A percentile compares a stretch with the other conserved stretches of the same genome.
These are phyloP conservation scores for Trichonephila clavata DNA, from an alignment of 1,140 invertebrate genomes.

Conservation along the genomic window DNA sequence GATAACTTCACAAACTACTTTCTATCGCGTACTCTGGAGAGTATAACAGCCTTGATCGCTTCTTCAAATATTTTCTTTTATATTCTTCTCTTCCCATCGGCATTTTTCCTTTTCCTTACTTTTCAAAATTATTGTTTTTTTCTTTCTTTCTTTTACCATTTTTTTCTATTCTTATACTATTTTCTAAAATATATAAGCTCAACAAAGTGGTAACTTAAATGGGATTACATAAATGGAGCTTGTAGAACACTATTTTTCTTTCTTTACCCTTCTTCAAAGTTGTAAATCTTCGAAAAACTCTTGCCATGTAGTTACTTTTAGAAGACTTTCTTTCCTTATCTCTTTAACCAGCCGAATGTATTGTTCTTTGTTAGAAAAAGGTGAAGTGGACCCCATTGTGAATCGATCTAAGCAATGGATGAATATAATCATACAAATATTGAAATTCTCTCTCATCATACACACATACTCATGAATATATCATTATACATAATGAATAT, in stretches of 20 bases:
- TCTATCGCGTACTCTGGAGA: conserved; percentile 35
- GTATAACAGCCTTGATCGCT: conserved; percentile 60
- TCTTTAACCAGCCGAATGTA: background rate
- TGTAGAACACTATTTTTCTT: conserved; percentile 30
- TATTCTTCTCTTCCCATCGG: conserved; percentile 24
- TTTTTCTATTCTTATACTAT: conserved; percentile 3
- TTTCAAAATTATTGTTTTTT: conserved; percentile 36
- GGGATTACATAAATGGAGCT: conserved; percentile 61
- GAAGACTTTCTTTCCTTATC: background rate
- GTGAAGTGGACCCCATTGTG: background rate
- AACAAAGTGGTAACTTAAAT: conserved; percentile 61
- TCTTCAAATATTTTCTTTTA: conserved; percentile 60
- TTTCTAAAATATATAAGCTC: conserved; percentile 54
- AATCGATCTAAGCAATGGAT: too few relatives aligned
- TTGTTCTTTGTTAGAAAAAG: background rate
- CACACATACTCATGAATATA: too few relatives aligned
- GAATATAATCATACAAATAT: too few relatives aligned
- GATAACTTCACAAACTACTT: conserved; percentile 68
- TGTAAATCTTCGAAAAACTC: conserved; percentile 30
- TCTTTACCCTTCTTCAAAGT: background rate
- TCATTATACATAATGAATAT: too few relatives aligned
- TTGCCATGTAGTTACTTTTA: background rate
- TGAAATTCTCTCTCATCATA: too few relatives aligned
- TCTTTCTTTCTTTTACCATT: background rate
- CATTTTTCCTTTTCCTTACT: conserved; percentile 6